A percentile compares a stretch with the other conserved stretches of the same genome.
Conservation (phyloP, 1,140 invertebrate genomes). For the Aradophagus sp. region DNA sequence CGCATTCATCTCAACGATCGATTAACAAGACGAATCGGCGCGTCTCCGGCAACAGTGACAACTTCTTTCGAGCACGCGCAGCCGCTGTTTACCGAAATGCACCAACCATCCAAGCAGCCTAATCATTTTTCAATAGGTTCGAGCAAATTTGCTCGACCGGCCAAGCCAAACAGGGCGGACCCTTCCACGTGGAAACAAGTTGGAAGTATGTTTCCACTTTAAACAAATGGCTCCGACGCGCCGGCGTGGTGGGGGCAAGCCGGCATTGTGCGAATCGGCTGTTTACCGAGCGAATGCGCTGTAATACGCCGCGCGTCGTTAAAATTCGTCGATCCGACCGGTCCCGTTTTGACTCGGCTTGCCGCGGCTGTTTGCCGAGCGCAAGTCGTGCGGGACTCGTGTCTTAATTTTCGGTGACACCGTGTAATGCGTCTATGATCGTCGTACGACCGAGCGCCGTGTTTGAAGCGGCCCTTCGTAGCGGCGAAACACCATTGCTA, state of each 20-base stretch:
- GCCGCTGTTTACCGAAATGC: conserved; percentile 11
- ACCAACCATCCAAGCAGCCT: conserved; percentile 16
- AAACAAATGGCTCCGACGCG: conserved; percentile 31
- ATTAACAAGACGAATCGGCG: too few relatives aligned
- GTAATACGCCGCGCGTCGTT: conserved; percentile 26
- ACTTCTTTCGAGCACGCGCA: too few relatives aligned
- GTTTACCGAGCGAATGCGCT: conserved; percentile 39
- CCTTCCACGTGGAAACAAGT: conserved; percentile 41
- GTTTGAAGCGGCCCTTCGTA: conserved; percentile 61
- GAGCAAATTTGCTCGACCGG: conserved; percentile 33
- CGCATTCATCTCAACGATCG: too few relatives aligned
- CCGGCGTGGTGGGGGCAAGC: too few relatives aligned
- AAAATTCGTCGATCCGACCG: conserved; percentile 25
- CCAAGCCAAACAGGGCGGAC: conserved; percentile 29
- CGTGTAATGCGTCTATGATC: conserved; percentile 65
- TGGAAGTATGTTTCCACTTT: conserved; percentile 42
- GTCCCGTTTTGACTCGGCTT: conserved; percentile 32
- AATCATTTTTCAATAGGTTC: conserved; percentile 43
- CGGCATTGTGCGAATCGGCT: conserved; percentile 23
- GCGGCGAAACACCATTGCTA: conserved; percentile 69
- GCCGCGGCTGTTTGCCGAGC: conserved; percentile 22
- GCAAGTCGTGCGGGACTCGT: conserved; percentile 24
- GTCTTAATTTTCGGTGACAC: conserved; percentile 44
- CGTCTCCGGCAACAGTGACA: too few relatives aligned
- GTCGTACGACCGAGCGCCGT: conserved; percentile 32